Conservation (phyloP, 2,888 invertebrate genomes). For the Philhelius pedissequus region DNA sequence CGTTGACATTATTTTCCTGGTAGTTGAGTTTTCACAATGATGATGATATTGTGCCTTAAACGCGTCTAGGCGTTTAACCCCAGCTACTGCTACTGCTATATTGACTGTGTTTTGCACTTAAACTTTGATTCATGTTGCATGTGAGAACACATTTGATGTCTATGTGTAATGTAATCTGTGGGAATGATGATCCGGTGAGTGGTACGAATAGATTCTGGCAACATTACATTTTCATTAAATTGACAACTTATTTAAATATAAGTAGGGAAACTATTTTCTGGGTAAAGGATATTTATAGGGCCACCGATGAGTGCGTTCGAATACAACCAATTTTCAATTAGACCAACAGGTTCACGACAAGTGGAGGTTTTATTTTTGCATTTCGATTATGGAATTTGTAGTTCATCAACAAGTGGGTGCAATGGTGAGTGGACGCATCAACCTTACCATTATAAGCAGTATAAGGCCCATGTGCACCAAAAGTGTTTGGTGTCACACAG, state of each 20-base stretch:
- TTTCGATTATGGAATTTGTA: too few species aligned
- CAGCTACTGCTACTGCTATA: not conserved
- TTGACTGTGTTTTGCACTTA: conserved; percentile 25
- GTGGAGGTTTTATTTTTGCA: too few species aligned
- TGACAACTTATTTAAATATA: not conserved
- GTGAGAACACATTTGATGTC: conserved; percentile 11
- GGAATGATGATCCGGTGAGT: conserved; percentile 16
- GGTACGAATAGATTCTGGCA: conserved; percentile 2
- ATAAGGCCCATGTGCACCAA: too few species aligned
- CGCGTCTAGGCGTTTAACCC: conserved; percentile 11
- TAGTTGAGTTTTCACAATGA: conserved; percentile 10
- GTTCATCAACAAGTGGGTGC: too few species aligned
- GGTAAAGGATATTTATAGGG: too few species aligned
- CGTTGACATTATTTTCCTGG: conserved; percentile 15
- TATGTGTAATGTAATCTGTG: conserved; percentile 12
- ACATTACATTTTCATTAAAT: not conserved
- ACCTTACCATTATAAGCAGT: too few species aligned
- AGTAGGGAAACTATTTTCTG: too few species aligned
- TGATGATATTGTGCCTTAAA: conserved; percentile 38
- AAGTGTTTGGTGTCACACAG: too few species aligned
- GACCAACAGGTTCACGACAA: too few species aligned
- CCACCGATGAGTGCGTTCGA: too few species aligned
- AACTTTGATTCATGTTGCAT: conserved; percentile 12
- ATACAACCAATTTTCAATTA: too few species aligned
- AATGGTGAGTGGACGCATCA: too few species aligned